phyloP scores from a whole-genome alignment of 2,797 vertebrate species.

The Taeniopygia guttata region DNA sequence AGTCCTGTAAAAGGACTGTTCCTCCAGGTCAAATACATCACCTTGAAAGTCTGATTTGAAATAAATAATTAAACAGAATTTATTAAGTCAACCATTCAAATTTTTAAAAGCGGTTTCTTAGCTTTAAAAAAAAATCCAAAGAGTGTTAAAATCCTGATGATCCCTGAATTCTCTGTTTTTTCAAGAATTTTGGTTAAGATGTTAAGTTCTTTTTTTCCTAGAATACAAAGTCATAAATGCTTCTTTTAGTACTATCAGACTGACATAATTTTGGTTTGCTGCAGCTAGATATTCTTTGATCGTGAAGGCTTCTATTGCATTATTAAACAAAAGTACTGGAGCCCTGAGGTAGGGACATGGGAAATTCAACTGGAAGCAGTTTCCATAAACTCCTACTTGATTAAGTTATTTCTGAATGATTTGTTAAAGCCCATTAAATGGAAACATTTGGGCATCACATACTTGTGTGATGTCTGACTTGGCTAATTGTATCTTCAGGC shows the following conservation, averaged over 20 bases:
- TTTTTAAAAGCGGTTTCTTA: not conserved
- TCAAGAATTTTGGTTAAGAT: not conserved
- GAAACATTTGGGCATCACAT: not conserved
- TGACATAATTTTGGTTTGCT: not conserved
- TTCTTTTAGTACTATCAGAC: not conserved
- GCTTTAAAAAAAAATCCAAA: not conserved
- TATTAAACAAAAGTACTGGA: slow-evolving; percentile 65
- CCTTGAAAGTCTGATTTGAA: not conserved
- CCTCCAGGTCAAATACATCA: not conserved
- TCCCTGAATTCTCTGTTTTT: not conserved
- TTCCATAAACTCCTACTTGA: slow-evolving; percentile 37
- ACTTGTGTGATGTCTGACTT: not conserved
- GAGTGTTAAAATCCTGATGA: not conserved
- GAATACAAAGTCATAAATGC: not conserved
- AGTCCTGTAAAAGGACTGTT: not conserved
- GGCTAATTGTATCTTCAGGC: not conserved
- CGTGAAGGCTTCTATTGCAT: slow-evolving; percentile 40
- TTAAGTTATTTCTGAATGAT: slow-evolving; percentile 35
- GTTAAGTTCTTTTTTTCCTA: not conserved
- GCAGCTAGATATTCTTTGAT: slow-evolving; percentile 63
- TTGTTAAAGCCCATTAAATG: slow-evolving; percentile 39
- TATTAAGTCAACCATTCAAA: not conserved
- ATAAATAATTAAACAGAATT: not conserved
- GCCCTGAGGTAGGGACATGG: not conserved
- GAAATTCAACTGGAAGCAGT: slow-evolving; percentile 44